Conservation (phyloP, 2,888 invertebrate genomes). For the Autographa gamma region DNA sequence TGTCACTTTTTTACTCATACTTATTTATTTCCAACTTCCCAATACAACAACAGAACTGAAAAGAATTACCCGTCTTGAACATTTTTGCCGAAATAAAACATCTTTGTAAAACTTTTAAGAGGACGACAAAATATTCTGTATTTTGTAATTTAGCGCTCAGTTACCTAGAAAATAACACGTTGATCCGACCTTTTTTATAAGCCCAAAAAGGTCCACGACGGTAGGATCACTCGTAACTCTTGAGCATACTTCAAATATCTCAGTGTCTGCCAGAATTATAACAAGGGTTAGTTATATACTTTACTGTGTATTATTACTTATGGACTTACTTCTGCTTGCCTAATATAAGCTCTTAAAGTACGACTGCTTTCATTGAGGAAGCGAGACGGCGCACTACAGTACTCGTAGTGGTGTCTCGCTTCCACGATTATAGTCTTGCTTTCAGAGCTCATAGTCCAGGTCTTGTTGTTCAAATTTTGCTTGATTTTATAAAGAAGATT, state of each 20-base stretch:
- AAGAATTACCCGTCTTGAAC: neutral
- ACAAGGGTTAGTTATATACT: slow-evolving; percentile 66
- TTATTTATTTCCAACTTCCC: no score
- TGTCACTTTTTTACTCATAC: no score
- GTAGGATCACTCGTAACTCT: slow-evolving; percentile 46
- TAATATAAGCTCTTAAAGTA: neutral
- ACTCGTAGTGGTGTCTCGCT: no score
- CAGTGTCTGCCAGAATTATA: slow-evolving; percentile 65
- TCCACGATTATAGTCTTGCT: no score
- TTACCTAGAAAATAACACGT: slow-evolving; percentile 22
- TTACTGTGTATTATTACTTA: slow-evolving; percentile 64
- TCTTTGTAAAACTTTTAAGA: neutral
- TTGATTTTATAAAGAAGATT: neutral
- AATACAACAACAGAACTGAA: no score
- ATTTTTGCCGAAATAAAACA: neutral
- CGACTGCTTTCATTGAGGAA: neutral
- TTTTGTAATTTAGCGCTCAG: neutral
- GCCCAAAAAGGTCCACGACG: slow-evolving; percentile 28
- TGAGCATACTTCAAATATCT: slow-evolving; percentile 61
- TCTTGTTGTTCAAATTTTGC: neutral
- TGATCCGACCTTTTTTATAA: slow-evolving; percentile 23
- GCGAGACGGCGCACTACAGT: no score
- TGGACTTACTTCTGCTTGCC: slow-evolving; percentile 35
- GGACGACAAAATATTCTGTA: neutral
- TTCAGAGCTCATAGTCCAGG: no score